A percentile compares a stretch with the other conserved stretches of the same genome.
Conservation (phyloP, 2,888 invertebrate genomes). For the Lymantria dispar region DNA sequence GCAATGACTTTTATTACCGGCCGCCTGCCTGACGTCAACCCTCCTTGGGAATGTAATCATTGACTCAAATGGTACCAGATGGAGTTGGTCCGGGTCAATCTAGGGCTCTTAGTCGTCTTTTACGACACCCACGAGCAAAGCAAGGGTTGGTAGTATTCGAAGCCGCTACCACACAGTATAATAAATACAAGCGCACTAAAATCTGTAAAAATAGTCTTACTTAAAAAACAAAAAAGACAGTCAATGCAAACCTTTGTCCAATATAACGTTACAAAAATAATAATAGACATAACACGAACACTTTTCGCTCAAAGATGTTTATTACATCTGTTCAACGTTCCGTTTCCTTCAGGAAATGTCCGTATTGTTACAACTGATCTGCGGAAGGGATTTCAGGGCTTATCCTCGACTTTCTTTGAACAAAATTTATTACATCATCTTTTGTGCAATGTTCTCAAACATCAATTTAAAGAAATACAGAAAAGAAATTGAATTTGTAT, state of each 20-base stretch:
- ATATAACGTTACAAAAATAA: conserved; percentile 23
- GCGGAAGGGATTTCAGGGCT: conserved; percentile 31
- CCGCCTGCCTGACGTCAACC: too few relatives aligned
- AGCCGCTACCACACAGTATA: too few relatives aligned
- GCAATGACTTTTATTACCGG: too few relatives aligned
- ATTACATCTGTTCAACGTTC: conserved; percentile 36
- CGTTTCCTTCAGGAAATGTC: conserved; percentile 41
- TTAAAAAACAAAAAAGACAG: neutral
- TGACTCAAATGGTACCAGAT: too few relatives aligned
- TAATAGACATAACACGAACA: conserved; percentile 21
- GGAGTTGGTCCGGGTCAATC: too few relatives aligned
- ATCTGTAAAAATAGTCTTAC: too few relatives aligned
- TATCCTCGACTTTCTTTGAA: conserved; percentile 32
- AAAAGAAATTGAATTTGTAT: conserved; percentile 29
- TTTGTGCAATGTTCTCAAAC: conserved; percentile 26
- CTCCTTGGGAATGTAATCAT: too few relatives aligned
- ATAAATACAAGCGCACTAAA: too few relatives aligned
- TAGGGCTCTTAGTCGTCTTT: too few relatives aligned
- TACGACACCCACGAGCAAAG: too few relatives aligned
- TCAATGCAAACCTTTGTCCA: conserved; percentile 8
- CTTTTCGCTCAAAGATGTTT: conserved; percentile 39
- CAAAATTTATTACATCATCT: conserved; percentile 36
- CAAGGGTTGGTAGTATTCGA: too few relatives aligned
- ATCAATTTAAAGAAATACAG: conserved; percentile 24
- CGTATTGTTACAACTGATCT: conserved; percentile 43